Percentiles rank a stretch among this genome's conserved stretches.
Conservation (phyloP, 2,888 invertebrate genomes). For the Torymus aiolomorphi region DNA sequence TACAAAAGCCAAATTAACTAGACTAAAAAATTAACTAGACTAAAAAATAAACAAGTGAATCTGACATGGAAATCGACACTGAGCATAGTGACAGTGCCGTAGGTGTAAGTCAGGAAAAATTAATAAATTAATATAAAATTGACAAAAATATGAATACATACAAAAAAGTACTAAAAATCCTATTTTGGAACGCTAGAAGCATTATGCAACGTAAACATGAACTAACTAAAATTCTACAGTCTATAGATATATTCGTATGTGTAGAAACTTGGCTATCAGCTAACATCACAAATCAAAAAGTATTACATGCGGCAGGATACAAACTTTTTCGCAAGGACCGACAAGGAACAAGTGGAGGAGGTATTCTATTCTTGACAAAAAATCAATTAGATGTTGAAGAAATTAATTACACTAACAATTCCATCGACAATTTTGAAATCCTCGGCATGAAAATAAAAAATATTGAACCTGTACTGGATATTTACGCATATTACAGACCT, state of each 20-base stretch:
- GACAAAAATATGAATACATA: too few species aligned
- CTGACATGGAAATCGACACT: neutral
- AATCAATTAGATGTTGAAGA: neutral
- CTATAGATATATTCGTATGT: slow-evolving; percentile 3
- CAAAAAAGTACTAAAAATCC: neutral
- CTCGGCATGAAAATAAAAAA: slow-evolving; percentile 11
- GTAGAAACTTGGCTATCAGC: slow-evolving; percentile 12
- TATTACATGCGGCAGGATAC: slow-evolving; percentile 4
- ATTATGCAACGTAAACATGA: neutral
- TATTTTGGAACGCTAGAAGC: slow-evolving; percentile 26
- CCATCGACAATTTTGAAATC: neutral
- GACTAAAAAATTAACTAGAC: slow-evolving; percentile 12
- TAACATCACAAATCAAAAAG: neutral
- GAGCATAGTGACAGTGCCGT: neutral
- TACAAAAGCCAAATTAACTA: slow-evolving; percentile 16
- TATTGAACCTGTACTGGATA: neutral
- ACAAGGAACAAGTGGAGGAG: neutral
- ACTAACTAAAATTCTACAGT: neutral
- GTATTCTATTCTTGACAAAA: neutral
- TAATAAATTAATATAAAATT: neutral
- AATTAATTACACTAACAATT: neutral
- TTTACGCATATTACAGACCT: slow-evolving; percentile 3
- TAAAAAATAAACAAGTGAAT: neutral
- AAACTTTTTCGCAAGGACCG: neutral
- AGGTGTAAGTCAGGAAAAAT: neutral